Conservation (phyloP, 2,888 invertebrate species). For the Galerucella nymphaeae region DNA sequence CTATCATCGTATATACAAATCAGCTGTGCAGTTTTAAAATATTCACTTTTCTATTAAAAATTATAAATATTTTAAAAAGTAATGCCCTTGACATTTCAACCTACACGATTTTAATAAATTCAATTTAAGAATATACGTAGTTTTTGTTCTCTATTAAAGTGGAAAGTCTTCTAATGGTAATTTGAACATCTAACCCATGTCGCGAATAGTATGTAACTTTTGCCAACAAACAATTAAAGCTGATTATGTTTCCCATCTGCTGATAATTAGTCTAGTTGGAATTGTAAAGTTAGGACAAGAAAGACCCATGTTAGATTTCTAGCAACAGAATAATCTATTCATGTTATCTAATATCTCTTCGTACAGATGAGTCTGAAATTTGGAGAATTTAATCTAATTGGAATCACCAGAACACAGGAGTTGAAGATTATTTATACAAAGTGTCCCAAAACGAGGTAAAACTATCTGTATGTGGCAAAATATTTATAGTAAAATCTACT, state of each 20-base stretch:
- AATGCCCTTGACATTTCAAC: not conserved
- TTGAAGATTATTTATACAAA: not conserved
- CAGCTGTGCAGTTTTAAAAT: too few relatives aligned
- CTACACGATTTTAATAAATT: too few relatives aligned
- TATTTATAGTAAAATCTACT: too few relatives aligned
- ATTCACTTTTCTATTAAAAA: too few relatives aligned
- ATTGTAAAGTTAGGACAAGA: slow-evolving; percentile 16
- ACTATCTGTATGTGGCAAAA: too few relatives aligned
- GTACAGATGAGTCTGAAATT: slow-evolving; percentile 4
- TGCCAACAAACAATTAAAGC: slow-evolving; percentile 11
- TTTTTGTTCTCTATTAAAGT: not conserved
- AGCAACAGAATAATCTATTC: slow-evolving; percentile 12
- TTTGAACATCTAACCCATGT: not conserved
- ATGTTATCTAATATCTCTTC: slow-evolving; percentile 14
- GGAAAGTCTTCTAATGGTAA: slow-evolving; percentile 4
- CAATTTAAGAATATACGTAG: too few relatives aligned
- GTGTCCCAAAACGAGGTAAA: too few relatives aligned
- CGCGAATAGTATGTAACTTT: not conserved
- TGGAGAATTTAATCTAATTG: slow-evolving; percentile 2
- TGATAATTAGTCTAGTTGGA: slow-evolving; percentile 14
- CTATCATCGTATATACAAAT: too few relatives aligned
- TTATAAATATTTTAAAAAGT: not conserved
- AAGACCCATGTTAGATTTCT: slow-evolving; percentile 6
- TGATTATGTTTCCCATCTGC: slow-evolving; percentile 2
- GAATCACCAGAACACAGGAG: too few relatives aligned